phyloP scores from a whole-genome alignment of 2,797 vertebrate species.

The Lepilemur ruficaudatus region DNA sequence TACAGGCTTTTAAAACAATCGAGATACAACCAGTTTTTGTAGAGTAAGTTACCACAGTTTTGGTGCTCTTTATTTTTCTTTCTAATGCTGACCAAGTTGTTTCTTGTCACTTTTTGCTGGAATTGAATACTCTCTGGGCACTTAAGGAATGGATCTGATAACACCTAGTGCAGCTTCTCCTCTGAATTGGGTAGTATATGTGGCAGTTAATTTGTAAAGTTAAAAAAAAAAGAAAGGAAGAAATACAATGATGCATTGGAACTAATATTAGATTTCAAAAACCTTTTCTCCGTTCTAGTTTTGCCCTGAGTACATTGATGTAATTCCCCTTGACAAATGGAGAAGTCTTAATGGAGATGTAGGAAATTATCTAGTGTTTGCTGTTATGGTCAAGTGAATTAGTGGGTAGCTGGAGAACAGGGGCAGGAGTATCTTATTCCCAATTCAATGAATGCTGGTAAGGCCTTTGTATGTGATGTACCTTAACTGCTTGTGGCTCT shows the following conservation, averaged over 20 bases:
- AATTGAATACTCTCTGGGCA: neutral
- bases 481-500: neutral
- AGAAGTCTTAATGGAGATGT: neutral
- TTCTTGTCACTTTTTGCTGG: neutral
- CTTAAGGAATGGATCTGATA: neutral
- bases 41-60: neutral
- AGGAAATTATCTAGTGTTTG: neutral
- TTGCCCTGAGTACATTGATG: neutral
- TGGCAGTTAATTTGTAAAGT: conserved; percentile 4
- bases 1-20: neutral
- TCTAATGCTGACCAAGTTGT: neutral
- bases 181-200: neutral
- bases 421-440: no score
- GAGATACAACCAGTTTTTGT: neutral
- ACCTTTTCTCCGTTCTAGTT: neutral
- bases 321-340: neutral
- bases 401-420: neutral
- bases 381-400: no score
- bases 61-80: neutral
- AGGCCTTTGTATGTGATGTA: neutral
- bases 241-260: neutral
- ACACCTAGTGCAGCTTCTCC: neutral
- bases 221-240: neutral
- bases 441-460: no score
- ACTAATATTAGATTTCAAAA: neutral